A percentile compares a stretch with the other conserved stretches of the same genome.
Evolutionary conservation across 2,888 invertebrate genomes (phyloP).

Genomic region (Microctonus brassicae): DNA sequence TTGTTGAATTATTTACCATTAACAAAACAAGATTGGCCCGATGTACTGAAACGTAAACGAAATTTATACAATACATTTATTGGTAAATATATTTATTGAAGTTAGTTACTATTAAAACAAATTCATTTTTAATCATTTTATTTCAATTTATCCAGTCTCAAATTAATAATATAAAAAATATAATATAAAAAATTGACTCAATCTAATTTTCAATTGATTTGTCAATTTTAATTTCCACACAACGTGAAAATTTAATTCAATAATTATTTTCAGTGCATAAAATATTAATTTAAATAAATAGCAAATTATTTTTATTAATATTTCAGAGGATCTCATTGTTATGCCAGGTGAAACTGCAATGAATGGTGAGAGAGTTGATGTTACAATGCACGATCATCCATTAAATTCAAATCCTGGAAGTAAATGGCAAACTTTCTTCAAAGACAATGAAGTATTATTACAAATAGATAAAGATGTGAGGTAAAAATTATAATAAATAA

Average conservation of each 20-base stretch:
- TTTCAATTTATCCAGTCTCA: too few relatives aligned
- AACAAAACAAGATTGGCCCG: constrained; percentile 77
- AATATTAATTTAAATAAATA: too few relatives aligned
- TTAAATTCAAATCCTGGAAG: constrained; percentile 95
- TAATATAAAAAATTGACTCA: too few relatives aligned
- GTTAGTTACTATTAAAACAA: too few relatives aligned
- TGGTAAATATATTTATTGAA: constrained; percentile 70
- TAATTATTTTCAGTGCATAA: too few relatives aligned
- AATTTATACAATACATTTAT: constrained; percentile 86
- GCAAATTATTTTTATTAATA: too few relatives aligned
- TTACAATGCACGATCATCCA: constrained; percentile 85
- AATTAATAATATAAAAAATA: too few relatives aligned
- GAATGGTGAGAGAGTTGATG: constrained; percentile 73
- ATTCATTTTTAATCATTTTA: too few relatives aligned
- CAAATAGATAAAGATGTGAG: constrained; percentile 99
- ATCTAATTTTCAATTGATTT: too few relatives aligned
- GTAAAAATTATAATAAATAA: too few relatives aligned
- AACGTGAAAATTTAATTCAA: too few relatives aligned
- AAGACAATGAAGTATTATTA: constrained; percentile 95
- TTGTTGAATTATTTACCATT: constrained; percentile 87
- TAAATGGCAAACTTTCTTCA: constrained; percentile 96
- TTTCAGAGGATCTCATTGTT: constrained; percentile 90
- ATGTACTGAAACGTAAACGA: constrained; percentile 81
- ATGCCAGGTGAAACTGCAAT: constrained; percentile 79
- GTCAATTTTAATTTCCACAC: too few relatives aligned